Conservation (phyloP, 2,797 vertebrate genomes). For the Sebastes jordani region DNA sequence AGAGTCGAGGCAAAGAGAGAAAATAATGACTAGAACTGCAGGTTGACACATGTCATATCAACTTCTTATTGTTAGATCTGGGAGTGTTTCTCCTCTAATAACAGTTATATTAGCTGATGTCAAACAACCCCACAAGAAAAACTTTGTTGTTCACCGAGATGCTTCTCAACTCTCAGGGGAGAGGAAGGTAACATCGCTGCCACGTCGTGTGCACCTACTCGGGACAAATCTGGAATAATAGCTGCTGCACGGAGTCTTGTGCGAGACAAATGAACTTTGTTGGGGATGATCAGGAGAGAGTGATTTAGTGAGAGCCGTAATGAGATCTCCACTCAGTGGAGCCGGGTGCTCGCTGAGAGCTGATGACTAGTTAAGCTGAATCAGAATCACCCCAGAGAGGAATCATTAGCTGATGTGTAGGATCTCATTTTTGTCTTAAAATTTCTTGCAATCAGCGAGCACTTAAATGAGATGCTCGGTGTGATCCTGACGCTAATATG, state of each 20-base stretch:
- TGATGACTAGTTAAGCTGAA: constrained; percentile 36
- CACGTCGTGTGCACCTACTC: not conserved
- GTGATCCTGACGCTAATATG: not conserved
- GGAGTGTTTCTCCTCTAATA: constrained; percentile 46
- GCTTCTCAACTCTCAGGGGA: constrained; percentile 20
- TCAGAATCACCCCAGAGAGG: constrained; percentile 20
- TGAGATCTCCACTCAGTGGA: constrained; percentile 34
- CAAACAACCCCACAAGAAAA: constrained; percentile 21
- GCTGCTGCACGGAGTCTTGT: not conserved
- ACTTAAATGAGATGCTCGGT: constrained; percentile 32
- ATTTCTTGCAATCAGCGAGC: constrained; percentile 36
- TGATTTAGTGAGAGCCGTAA: constrained; percentile 41
- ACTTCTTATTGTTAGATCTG: constrained; percentile 41
- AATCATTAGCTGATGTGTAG: constrained; percentile 19
- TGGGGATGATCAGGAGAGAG: constrained; percentile 38
- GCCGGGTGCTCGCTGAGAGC: constrained; percentile 22
- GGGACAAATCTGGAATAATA: constrained; percentile 18
- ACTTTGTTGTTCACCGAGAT: constrained; percentile 20
- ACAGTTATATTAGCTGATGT: constrained; percentile 51
- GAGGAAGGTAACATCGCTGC: constrained; percentile 5
- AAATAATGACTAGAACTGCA: constrained; percentile 64
- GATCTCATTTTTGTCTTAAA: constrained; percentile 20
- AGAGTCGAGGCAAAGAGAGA: constrained; percentile 52
- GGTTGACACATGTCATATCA: constrained; percentile 59
- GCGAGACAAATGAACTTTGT: constrained; percentile 38